Evolutionary conservation across 2,113 vertebrate species (phyloP), one percentile per base, ranked within the genome.

Genomic region (Orcinus orca): DNA sequence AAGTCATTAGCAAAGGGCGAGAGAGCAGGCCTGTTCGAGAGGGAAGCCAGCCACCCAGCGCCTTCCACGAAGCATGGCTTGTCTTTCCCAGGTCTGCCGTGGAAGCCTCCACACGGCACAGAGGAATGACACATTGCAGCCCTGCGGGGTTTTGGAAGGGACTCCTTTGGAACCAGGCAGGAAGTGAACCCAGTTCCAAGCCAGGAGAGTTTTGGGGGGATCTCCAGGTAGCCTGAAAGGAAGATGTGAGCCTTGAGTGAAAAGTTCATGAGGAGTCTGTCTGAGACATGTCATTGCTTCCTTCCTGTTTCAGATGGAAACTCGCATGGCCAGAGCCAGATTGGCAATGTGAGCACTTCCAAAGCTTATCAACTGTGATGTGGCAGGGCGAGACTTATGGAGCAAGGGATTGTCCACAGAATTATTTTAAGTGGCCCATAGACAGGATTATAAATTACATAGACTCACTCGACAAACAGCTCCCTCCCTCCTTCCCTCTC

Each of bases 1-100:
- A 98, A 99, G 98, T 99, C 98, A 98, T 99, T 99, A 99, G 98
- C 98, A 96, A 97, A 98, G 98, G 98, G 98, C 98, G 94, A 98
- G 97, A 98, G 98, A 97, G 98, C 96, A 87, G 91, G 97, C 98
- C 98, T 98, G 98, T 96, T 92, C 93, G 97, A 97, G 98, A 98
- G 96, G 98, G 97, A 98, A 95, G 10, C 92, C 98, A 98, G 98
- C 50, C 20, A 36, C 67, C 88, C 67, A 53, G 0, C 0, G 36
- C 86, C 97, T 97, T 96, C 88, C 88, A 60, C 36, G 38, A n/a
- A 29, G 8, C 20, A 2, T 0, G 0, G 70, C 90, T 8, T 0
- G 12, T 33, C 71, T 65, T 68, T 73, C 94, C n/a, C 0, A 71
- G 98, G 93, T 93, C 36, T 1, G 77, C 67, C 6, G 73, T 29